phyloP scores from a whole-genome alignment of 2,888 invertebrate genomes.

The Drosophila tripunctata region DNA sequence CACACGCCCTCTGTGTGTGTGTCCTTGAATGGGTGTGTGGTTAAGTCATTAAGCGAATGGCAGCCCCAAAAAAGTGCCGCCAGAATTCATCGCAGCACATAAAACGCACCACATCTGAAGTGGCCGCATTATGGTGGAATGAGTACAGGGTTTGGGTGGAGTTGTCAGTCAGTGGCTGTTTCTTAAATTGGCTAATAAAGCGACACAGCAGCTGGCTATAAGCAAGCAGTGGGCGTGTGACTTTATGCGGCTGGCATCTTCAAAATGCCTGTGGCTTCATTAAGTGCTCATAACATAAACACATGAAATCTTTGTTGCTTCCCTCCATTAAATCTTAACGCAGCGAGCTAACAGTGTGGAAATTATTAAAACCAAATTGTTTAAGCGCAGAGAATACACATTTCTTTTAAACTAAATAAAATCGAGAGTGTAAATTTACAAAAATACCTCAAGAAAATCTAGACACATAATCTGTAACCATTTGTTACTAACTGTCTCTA shows the following conservation, averaged over 20 bases:
- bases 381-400: background rate
- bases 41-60: slow-evolving; percentile 69
- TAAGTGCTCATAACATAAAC: slow-evolving; percentile 70
- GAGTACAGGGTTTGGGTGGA: slow-evolving; percentile 18
- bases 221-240: slow-evolving; percentile 49
- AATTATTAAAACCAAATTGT: slow-evolving; percentile 10
- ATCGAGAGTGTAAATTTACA: no score
- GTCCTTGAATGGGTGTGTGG: slow-evolving; percentile 25
- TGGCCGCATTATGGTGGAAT: slow-evolving; percentile 21
- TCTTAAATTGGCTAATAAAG: slow-evolving; percentile 78
- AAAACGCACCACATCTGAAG: slow-evolving; percentile 72
- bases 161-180: slow-evolving; percentile 57
- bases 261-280: slow-evolving; percentile 77
- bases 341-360: slow-evolving; percentile 3
- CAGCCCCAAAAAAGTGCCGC: slow-evolving; percentile 58
- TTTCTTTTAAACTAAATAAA: background rate
- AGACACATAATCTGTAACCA: no score
- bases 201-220: slow-evolving; percentile 55
- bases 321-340: slow-evolving; percentile 34
- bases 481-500: no score
- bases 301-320: slow-evolving; percentile 50
- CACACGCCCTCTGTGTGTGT: background rate
- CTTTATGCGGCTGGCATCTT: slow-evolving; percentile 50
- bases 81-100: slow-evolving; percentile 78
- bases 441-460: no score